Evolutionary conservation across 2,888 invertebrate genomes (phyloP), one percentile per base, ranked within the genome.

Genomic region (Sinopyrophorus schimmeli): DNA sequence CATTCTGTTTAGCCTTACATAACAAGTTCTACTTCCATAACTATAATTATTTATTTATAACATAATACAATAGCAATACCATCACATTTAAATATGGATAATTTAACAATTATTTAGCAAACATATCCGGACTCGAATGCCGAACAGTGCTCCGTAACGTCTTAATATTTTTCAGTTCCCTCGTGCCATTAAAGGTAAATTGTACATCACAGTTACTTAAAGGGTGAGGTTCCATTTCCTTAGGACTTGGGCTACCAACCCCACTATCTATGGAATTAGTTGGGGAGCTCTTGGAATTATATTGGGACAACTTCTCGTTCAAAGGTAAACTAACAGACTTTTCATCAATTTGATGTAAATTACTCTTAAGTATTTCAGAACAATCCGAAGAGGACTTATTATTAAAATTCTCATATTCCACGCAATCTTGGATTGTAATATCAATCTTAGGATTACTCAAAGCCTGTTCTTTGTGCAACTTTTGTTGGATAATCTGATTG

Each of bases 161-260:
- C 20, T 39, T 47, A 15, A 43, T 49, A 20, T 84, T 86, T 67
- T 89, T 89, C 49, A 91, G 72, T 66, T 90, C 87, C 0, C 88
- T 87, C 1, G 87, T 87, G 3, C 89, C 89, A 60, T 87, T 87
- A 64, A 85, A 91, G 54, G 84, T 86, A 30, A 90, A 88, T 64
- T 84, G 86, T 0, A 89, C 87, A 65, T 89, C 90, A 47, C 84
- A 84, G 62, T 86, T 84, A 56, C 89, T 87, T 2, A 91, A 65
- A 0, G 91, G 91, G 73, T 89, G 90, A 34, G 34, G 53, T 32
- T 55, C 63, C 3, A 39, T 37, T 3, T 69, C 70, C 46, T 72
- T 74, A 18, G 77, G 76, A 54, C 83, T 83, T 0, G 86, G 85
- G 0, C 85, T 85, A 0, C 81, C 82, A 5, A 85, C 78, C 0